Base-by-base conservation (phyloP, 2,797 vertebrate genomes). In the Galaxias olidus region DNA sequence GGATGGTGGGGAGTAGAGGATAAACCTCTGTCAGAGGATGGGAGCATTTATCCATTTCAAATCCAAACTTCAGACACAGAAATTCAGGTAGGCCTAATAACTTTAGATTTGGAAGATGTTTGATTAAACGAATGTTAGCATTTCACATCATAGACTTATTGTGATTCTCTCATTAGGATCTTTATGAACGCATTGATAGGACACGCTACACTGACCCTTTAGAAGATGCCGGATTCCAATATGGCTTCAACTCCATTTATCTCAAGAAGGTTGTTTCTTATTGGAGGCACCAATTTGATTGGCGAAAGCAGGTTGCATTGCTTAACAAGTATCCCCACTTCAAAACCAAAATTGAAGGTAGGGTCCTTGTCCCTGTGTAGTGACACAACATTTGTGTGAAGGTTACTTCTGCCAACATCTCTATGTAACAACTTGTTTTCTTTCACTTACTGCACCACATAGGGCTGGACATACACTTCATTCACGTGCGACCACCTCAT, bases 331-430 rank as follows among this genome's bases (percentile, higher is more conserved):
- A 93, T 67, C 91, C 92, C 8, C 95, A 96, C 79, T 97, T 93
- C 86, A 94, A 88, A 87, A 96, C 94, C 49, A 94, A 88, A 68
- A 96, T 96, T 58, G 95, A 97, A 91, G 95, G 95, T 95, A 80
- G 13, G 0, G n/a, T n/a, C n/a, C n/a, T n/a, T 59, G 14, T 6
- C 9, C 30, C 30, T 6, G 2, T 30, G 30, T 30, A 2, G 30
- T 30, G 30, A 30, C 30, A 30, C 30, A 30, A 30, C 30, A 30
- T 6, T 30, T 30, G 30, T 30, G 30, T 30, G 30, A 3, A 30
- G 30, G 30, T 30, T 30, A 30, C 30, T 3, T 30, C 30, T 30
- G 30, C 30, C 30, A 30, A 30, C 30, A 30, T 30, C 30, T 6
- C 30, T 30, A 3, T 30, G 30, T 30, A 30, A 30, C 30, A 2